A percentile compares a stretch with the other conserved stretches of the same genome.
Conservation (phyloP, 1,140 invertebrate genomes). For the Diabrotica undecimpunctata region DNA sequence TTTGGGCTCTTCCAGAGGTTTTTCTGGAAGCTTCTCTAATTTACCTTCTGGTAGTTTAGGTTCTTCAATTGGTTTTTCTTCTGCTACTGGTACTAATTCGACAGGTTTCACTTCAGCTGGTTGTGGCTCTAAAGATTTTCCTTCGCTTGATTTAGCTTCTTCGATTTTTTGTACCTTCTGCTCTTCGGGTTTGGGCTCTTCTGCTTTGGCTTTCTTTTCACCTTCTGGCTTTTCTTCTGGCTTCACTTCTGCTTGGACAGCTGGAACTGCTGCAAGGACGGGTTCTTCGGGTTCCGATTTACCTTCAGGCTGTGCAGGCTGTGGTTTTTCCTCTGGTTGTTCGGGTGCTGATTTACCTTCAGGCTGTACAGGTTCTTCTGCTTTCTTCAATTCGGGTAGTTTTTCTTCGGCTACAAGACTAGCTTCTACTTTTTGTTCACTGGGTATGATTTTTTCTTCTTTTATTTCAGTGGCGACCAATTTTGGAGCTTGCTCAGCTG, state of each 20-base stretch:
- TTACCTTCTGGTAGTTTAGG: constrained; percentile 23
- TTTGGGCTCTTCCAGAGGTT: constrained; percentile 19
- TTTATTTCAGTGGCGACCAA: constrained; percentile 34
- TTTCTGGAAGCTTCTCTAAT: constrained; percentile 17
- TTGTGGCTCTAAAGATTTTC: background rate
- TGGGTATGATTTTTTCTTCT: constrained; percentile 31
- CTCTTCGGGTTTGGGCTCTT: constrained; percentile 27
- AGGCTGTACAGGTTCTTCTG: constrained; percentile 12
- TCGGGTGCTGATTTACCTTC: constrained; percentile 4
- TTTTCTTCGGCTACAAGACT: constrained; percentile 35
- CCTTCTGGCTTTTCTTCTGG: constrained; percentile 21
- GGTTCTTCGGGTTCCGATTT: background rate
- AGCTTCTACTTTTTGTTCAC: constrained; percentile 39
- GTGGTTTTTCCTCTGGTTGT: constrained; percentile 8
- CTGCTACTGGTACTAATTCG: constrained; percentile 11
- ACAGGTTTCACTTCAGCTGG: constrained; percentile 5
- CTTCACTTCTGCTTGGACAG: constrained; percentile 10
- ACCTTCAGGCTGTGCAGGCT: constrained; percentile 2
- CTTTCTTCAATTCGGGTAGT: constrained; percentile 33
- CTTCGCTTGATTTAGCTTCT: constrained; percentile 11
- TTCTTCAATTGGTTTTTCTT: constrained; percentile 21
- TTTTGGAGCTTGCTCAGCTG: constrained; percentile 22
- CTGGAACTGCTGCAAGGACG: constrained; percentile 3
- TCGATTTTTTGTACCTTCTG: constrained; percentile 1
- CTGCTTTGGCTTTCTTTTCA: constrained; percentile 40